phyloP scores from a whole-genome alignment of 2,797 vertebrate genomes.

The Choloepus didactylus region DNA sequence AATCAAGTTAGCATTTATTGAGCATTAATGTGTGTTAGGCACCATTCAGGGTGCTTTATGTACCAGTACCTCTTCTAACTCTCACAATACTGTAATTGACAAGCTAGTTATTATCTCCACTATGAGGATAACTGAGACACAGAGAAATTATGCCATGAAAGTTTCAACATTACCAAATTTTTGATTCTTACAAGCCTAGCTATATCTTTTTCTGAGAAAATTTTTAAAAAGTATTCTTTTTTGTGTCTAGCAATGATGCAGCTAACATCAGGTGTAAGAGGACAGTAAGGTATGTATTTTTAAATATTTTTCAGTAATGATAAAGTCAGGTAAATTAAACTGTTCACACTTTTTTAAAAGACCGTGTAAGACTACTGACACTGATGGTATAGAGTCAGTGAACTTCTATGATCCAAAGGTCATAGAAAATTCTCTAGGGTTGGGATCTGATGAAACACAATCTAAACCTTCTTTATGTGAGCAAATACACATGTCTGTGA shows the following conservation, averaged over 20 bases:
- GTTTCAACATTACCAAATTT: not conserved
- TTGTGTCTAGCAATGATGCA: not conserved
- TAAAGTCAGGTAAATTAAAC: not conserved
- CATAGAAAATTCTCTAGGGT: not conserved
- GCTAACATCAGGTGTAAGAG: not conserved
- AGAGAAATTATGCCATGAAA: not conserved
- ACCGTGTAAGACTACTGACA: not conserved
- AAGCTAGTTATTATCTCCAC: not conserved
- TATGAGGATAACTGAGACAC: not conserved
- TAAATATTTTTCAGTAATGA: not conserved
- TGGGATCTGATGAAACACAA: constrained; percentile 14
- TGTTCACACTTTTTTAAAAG: not conserved
- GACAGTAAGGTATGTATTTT: not conserved
- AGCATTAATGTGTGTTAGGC: not conserved
- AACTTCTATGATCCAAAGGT: not conserved
- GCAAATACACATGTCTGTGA: not conserved
- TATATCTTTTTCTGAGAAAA: not conserved
- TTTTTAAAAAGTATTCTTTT: not conserved
- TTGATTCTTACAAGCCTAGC: not conserved
- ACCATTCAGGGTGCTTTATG: not conserved
- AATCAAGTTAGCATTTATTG: not conserved
- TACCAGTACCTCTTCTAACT: not conserved
- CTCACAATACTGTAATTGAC: not conserved
- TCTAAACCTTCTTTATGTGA: not conserved
- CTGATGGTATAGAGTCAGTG: not conserved